Percentiles rank a stretch among this genome's conserved stretches.
Conservation (phyloP, 2,113 vertebrate species). For the Silurus glanis region DNA sequence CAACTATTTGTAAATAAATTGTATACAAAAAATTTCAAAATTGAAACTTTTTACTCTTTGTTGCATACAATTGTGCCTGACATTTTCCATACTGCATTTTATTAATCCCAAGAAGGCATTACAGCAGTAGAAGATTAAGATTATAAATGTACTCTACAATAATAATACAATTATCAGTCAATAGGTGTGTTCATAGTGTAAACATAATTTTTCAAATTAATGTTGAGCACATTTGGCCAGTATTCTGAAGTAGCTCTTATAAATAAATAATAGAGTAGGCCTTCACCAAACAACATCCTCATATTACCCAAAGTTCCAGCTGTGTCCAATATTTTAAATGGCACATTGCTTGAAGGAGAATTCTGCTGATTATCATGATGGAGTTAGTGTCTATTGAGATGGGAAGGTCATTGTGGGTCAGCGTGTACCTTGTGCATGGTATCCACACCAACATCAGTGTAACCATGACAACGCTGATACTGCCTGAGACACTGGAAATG, state of each 20-base stretch:
- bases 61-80: not conserved
- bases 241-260: not conserved
- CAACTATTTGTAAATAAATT: not conserved
- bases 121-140: not conserved
- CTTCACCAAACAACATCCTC: not conserved
- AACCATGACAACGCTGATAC: conserved; percentile 51
- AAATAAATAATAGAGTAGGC: not conserved
- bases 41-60: not conserved
- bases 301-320: not conserved
- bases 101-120: not conserved
- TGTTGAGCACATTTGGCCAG: not conserved
- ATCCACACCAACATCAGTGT: conserved; percentile 49
- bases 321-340: conserved; percentile 10
- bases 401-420: not conserved
- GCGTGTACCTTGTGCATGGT: conserved; percentile 1
- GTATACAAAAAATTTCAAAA: no score
- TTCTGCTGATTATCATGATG: conserved; percentile 2
- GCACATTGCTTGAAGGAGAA: not conserved
- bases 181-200: not conserved
- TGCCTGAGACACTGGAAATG: conserved; percentile 37
- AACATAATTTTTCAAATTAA: not conserved
- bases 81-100: not conserved
- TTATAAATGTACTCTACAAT: not conserved
- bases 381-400: not conserved
- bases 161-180: not conserved